These are phyloP conservation scores for Micropoecilia bifurca DNA, from an alignment of 2,797 vertebrate genomes.

Conservation along the genomic window DNA sequence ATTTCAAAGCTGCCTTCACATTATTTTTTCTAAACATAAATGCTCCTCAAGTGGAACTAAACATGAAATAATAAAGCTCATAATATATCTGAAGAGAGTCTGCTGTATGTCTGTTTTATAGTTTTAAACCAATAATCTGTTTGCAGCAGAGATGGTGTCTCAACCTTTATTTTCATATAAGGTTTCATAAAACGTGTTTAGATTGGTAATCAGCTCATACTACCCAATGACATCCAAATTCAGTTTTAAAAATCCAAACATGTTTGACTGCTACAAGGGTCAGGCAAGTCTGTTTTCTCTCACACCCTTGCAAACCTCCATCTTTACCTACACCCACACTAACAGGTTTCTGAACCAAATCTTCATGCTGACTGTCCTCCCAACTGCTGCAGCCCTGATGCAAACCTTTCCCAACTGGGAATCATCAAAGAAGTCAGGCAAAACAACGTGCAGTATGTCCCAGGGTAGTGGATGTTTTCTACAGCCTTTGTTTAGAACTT, in stretches of 20 bases:
- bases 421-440: neutral
- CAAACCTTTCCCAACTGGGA: neutral
- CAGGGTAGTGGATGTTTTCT: neutral
- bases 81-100: neutral
- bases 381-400: neutral
- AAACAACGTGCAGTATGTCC: neutral
- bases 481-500: neutral
- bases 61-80: neutral
- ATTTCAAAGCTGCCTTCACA: neutral
- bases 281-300: neutral
- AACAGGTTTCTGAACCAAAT: neutral
- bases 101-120: neutral
- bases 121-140: neutral
- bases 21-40: neutral
- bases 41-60: neutral
- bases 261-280: neutral
- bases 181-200: neutral
- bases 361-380: neutral
- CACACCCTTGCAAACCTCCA: neutral
- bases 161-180: neutral
- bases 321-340: neutral
- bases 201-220: neutral
- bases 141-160: neutral
- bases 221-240: neutral
- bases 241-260: neutral